Evolutionary conservation across 1,140 invertebrate species (phyloP).

Genomic region (Scaptomyza graminum): DNA sequence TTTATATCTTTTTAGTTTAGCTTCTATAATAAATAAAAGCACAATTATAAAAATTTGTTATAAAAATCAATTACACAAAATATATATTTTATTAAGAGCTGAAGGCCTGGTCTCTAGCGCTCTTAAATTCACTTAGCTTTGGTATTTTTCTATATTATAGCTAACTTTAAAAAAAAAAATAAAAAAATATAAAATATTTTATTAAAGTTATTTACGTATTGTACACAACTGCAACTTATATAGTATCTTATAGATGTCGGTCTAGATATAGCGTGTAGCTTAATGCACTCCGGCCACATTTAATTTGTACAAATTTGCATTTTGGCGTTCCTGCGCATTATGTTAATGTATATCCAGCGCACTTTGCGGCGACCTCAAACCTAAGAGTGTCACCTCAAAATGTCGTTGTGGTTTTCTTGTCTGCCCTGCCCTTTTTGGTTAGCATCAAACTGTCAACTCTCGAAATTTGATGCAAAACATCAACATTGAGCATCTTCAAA

Average conservation of each 20-base stretch:
- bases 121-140: no score
- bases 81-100: no score
- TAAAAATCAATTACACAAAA: no score
- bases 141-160: no score
- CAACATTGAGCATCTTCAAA: constrained; percentile 57
- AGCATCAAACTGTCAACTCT: constrained; percentile 10
- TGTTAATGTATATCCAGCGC: constrained; percentile 73
- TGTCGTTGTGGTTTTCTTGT: constrained; percentile 39
- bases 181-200: no score
- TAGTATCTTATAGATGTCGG: not conserved
- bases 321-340: constrained; percentile 52
- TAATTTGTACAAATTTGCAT: constrained; percentile 66
- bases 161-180: no score
- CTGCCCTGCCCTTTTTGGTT: not conserved
- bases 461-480: constrained; percentile 76
- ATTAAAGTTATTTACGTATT: no score
- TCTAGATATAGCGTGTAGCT: constrained; percentile 7
- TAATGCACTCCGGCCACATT: constrained; percentile 50
- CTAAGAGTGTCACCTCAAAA: constrained; percentile 54
- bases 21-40: no score
- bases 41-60: no score
- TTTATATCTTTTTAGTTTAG: no score
- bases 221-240: no score
- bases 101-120: no score
- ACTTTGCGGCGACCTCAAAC: constrained; percentile 71